These are phyloP conservation scores for Yoshiicerus persimilis DNA, from an alignment of 1,140 invertebrate species.

Conservation along the genomic window DNA sequence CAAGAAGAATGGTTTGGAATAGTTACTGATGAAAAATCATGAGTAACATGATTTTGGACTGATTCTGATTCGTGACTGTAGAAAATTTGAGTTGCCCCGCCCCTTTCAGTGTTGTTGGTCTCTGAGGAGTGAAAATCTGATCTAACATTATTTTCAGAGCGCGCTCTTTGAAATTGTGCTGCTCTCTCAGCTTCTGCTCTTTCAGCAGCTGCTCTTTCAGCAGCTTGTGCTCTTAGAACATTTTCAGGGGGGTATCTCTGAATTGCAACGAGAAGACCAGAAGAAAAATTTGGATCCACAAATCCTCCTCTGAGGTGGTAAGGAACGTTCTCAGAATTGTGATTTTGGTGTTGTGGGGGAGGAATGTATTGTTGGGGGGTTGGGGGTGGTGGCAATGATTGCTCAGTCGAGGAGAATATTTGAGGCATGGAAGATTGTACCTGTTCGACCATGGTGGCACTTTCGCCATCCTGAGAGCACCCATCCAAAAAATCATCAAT, in stretches of 20 bases:
- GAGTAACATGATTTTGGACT: too few relatives aligned
- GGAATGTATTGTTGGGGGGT: background rate
- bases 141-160: too few relatives aligned
- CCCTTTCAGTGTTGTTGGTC: too few relatives aligned
- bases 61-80: too few relatives aligned
- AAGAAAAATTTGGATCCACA: background rate
- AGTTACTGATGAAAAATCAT: too few relatives aligned
- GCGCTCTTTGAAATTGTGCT: too few relatives aligned
- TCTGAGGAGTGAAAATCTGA: too few relatives aligned
- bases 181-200: too few relatives aligned
- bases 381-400: background rate
- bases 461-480: conserved; percentile 9
- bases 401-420: conserved; percentile 4
- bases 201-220: background rate
- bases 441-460: conserved; percentile 43
- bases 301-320: background rate
- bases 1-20: too few relatives aligned
- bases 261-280: conserved; percentile 6
- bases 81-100: too few relatives aligned
- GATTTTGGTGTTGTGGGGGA: background rate
- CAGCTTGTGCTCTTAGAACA: background rate
- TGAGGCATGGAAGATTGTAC: conserved; percentile 33
- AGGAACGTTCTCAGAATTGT: background rate
- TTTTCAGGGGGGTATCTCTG: conserved; percentile 31
- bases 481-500: background rate